phyloP scores from a whole-genome alignment of 2,113 vertebrate genomes.

The Archilochus colubris region DNA sequence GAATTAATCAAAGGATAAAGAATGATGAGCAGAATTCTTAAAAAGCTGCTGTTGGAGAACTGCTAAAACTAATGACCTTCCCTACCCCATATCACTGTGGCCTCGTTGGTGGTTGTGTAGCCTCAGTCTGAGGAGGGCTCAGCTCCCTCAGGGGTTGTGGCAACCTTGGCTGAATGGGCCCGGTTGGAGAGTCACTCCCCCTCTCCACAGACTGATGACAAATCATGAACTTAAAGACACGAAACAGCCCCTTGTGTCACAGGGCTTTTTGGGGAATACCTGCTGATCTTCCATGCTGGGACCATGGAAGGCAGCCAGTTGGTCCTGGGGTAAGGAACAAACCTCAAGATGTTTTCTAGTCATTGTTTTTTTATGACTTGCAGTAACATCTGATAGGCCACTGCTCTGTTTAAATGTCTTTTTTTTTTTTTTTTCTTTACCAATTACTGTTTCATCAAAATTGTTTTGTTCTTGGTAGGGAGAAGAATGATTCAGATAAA shows the following conservation, averaged over 20 bases:
- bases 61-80: rapidly evolving
- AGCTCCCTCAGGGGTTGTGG: rapidly evolving
- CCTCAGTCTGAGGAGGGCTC: rapidly evolving
- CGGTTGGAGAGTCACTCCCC: neutral
- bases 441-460: neutral
- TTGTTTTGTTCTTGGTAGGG: neutral
- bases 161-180: neutral
- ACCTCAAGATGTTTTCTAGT: neutral
- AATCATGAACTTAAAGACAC: rapidly evolving
- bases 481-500: neutral
- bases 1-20: neutral
- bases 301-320: neutral
- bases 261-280: rapidly evolving
- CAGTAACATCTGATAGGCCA: neutral
- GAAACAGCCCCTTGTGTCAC: neutral
- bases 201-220: rapidly evolving
- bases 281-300: rapidly evolving
- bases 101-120: rapidly evolving
- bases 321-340: rapidly evolving
- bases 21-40: neutral
- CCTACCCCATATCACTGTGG: rapidly evolving
- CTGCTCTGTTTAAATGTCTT: neutral
- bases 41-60: neutral
- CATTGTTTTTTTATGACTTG: neutral
- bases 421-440: neutral